Evolutionary conservation across 2,797 vertebrate species (phyloP).

Genomic region (Lophotriccus pileatus): DNA sequence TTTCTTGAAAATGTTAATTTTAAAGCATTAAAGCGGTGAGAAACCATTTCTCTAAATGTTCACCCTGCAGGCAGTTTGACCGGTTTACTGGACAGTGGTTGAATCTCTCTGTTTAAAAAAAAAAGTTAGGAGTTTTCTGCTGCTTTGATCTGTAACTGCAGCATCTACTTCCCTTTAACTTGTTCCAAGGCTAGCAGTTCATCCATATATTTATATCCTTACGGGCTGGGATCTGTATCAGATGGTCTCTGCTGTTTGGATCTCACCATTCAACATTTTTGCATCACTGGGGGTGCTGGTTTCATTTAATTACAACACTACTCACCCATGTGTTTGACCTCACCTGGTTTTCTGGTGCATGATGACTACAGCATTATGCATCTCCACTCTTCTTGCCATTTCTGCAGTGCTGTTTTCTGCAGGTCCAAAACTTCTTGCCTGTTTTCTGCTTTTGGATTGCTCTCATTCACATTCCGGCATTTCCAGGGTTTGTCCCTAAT

Average conservation of each 20-base stretch:
- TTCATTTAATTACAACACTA: not conserved
- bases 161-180: conserved; percentile 15
- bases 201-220: conserved; percentile 37
- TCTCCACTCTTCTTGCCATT: not conserved
- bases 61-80: not conserved
- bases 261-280: not conserved
- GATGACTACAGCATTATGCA: not conserved
- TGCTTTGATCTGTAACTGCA: conserved; percentile 23
- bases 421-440: not conserved
- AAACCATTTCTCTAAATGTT: not conserved
- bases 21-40: not conserved
- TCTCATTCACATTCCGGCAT: not conserved
- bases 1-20: conserved; percentile 20
- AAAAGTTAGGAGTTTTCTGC: not conserved
- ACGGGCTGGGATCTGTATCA: not conserved
- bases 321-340: not conserved
- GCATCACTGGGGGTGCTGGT: not conserved
- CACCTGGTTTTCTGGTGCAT: not conserved
- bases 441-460: not conserved
- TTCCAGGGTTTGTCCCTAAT: not conserved
- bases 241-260: not conserved
- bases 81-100: not conserved
- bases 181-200: conserved; percentile 8
- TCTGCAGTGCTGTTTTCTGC: not conserved
- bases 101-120: not conserved